Evolutionary conservation across 2,888 invertebrate species (phyloP), one percentile per base, ranked within the genome.

Genomic region (Hyles lineata): DNA sequence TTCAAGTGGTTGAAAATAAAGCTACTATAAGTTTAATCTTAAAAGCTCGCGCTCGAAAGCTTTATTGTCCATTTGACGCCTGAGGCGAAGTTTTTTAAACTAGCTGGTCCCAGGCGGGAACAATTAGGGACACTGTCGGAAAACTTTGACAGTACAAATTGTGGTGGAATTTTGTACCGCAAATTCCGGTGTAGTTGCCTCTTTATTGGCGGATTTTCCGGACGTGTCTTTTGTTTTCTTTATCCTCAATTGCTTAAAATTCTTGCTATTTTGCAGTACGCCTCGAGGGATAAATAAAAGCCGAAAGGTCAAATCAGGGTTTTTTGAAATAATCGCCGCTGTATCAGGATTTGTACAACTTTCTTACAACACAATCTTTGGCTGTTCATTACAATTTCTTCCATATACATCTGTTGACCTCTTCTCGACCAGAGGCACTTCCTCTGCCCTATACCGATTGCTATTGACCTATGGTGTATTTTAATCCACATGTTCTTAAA

Each of bases 11-110:
- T 50, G 58, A 70, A 71, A 75, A 76, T 75, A 77, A 74, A 72
- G 74, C 76, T 52, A 70, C 76, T 70, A 70, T 62, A 73, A 75
- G 73, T 73, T 76, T 76, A 78, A 78, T 78, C 74, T 75, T 61
- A 32, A 73, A 74, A 74, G 71, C 72, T 67, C 25, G 62, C 71
- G 21, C 62, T 19, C 70, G 52, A 59, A 35, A 23, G 63, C 50
- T 73, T 76, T 77, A 77, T 74, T 73, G 74, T 75, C 75, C 72
- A 73, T 74, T 75, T 75, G 76, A 74, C 74, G 74, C 73, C 70
- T 74, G 69, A 71, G 70, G 43, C 63, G 32, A 59, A 63, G 55
- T 55, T 55, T 72, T 72, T 63, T 55, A 55, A 72, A 72, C 72
- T 63, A 63, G 52, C 72, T 11, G 43, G 43, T 70, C 59, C 60